Conservation (phyloP, 1,140 invertebrate species). For the Listronotus bonariensis region DNA sequence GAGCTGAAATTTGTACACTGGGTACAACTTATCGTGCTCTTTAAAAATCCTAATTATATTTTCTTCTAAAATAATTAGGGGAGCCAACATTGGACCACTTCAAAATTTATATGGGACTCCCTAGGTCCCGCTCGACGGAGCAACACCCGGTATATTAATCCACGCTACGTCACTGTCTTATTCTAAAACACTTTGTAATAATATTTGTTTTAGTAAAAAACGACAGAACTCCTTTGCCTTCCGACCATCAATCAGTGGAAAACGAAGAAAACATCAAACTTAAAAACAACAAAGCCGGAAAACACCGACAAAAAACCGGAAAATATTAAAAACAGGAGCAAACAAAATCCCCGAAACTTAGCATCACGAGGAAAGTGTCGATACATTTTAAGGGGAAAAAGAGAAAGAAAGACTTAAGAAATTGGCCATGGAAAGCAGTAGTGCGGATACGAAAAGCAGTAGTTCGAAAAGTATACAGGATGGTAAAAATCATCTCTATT, state of each 20-base stretch:
- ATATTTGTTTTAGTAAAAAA: too few species aligned
- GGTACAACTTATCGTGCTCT: too few species aligned
- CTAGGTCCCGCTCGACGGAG: too few species aligned
- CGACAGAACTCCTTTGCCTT: too few species aligned
- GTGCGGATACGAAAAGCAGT: constrained; percentile 11
- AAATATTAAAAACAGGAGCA: constrained; percentile 23
- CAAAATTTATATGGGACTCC: too few species aligned
- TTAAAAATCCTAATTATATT: too few species aligned
- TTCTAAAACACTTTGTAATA: too few species aligned
- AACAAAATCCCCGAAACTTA: constrained; percentile 44
- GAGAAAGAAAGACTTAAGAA: constrained; percentile 43
- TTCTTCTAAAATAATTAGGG: too few species aligned
- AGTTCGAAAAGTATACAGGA: constrained; percentile 16
- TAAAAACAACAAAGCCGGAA: constrained; percentile 54
- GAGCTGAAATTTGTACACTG: too few species aligned
- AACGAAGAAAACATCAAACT: constrained; percentile 57
- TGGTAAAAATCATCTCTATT: constrained; percentile 15
- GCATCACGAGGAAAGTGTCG: constrained; percentile 50
- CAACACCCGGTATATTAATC: too few species aligned
- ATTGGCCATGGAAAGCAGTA: constrained; percentile 6
- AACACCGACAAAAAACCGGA: constrained; percentile 49
- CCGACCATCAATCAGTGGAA: constrained; percentile 41
- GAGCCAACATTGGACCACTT: too few species aligned
- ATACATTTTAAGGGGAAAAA: constrained; percentile 55
- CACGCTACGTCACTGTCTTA: too few species aligned